These are phyloP conservation scores for Beris chalybata DNA, from an alignment of 2,888 invertebrate species.

Conservation along the genomic window DNA sequence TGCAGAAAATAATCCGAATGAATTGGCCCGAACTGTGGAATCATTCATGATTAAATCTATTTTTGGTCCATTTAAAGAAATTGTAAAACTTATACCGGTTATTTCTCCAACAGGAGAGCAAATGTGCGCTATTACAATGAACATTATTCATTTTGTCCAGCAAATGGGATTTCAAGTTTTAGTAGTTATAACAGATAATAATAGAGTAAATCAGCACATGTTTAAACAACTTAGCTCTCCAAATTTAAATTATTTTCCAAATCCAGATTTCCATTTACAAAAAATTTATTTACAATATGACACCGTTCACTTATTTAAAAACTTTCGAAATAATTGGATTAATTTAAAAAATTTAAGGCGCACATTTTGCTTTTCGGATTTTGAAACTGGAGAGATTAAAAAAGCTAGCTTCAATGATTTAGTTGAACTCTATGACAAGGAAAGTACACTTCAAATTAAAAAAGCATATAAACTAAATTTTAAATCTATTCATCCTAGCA, in stretches of 20 bases:
- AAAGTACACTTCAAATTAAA: neutral
- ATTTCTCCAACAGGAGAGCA: neutral
- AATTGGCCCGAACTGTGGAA: neutral
- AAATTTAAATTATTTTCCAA: neutral
- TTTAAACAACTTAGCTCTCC: neutral
- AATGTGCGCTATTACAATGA: neutral
- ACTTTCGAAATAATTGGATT: too few relatives aligned
- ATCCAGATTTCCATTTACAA: neutral
- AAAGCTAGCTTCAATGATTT: too few relatives aligned
- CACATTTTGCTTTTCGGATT: too few relatives aligned
- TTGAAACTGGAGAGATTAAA: too few relatives aligned
- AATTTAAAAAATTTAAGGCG: too few relatives aligned
- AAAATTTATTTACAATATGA: too few relatives aligned
- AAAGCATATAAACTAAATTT: neutral
- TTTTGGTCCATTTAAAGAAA: slow-evolving; percentile 1
- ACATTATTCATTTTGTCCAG: neutral
- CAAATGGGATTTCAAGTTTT: neutral
- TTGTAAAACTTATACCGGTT: slow-evolving; percentile 1
- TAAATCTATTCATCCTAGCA: neutral
- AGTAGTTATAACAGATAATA: neutral
- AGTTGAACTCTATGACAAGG: too few relatives aligned
- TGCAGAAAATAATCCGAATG: neutral
- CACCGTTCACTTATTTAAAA: too few relatives aligned
- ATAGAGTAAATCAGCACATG: neutral
- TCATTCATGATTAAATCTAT: neutral